Evolutionary conservation across 2,113 vertebrate genomes (phyloP).

Genomic region (Sinosuthora webbiana): DNA sequence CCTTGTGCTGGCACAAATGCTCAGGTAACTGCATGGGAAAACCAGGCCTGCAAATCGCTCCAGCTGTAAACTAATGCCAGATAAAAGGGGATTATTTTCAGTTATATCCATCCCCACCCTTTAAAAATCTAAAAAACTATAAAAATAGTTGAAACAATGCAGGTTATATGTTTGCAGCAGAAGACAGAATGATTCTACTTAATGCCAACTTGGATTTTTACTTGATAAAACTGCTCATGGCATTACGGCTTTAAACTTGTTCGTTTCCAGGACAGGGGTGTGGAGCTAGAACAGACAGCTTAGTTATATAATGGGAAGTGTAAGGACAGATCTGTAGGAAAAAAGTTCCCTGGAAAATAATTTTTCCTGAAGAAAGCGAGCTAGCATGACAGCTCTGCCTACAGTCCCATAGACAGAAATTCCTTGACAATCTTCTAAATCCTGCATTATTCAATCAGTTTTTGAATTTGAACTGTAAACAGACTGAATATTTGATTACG

Average conservation of each 20-base stretch:
- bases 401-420: neutral
- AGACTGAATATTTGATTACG: neutral
- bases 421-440: neutral
- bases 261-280: neutral
- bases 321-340: neutral
- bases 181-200: neutral
- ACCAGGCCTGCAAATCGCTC: neutral
- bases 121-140: neutral
- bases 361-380: neutral
- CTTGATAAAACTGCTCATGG: neutral
- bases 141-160: neutral
- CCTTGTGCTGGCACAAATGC: neutral
- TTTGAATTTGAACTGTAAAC: neutral
- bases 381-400: neutral
- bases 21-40: neutral
- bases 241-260: neutral
- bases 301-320: neutral
- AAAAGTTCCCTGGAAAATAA: neutral
- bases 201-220: neutral
- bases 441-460: neutral
- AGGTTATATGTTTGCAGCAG: neutral
- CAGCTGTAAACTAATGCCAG: neutral
- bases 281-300: neutral
- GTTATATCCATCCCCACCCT: neutral
- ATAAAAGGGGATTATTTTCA: neutral